Conservation (phyloP, 2,797 vertebrate genomes). For the Denticeps clupeoides region DNA sequence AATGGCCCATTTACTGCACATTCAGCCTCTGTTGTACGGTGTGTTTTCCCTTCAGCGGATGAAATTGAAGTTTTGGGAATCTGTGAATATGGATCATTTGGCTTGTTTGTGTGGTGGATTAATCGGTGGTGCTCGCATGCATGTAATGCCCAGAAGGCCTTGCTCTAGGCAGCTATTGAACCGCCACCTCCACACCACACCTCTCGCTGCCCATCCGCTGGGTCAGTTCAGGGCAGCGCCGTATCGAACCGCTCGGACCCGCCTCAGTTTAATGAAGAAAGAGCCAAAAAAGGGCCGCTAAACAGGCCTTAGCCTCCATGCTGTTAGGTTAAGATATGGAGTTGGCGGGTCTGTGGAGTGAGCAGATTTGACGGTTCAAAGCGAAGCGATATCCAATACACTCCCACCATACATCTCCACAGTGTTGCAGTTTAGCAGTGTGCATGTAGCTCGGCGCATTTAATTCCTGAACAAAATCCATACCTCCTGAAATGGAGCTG, state of each 20-base stretch:
- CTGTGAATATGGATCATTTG: too few relatives aligned
- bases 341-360: not conserved
- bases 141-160: too few relatives aligned
- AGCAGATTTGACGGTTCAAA: not conserved
- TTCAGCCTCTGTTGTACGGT: too few relatives aligned
- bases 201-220: too few relatives aligned
- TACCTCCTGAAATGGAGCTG: not conserved
- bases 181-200: too few relatives aligned
- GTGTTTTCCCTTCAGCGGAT: too few relatives aligned
- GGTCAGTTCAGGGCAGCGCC: not conserved
- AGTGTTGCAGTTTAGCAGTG: not conserved
- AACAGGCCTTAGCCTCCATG: not conserved
- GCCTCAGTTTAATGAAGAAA: not conserved
- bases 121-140: too few relatives aligned
- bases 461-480: not conserved
- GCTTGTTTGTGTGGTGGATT: too few relatives aligned
- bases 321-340: not conserved
- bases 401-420: not conserved
- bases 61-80: too few relatives aligned
- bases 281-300: not conserved
- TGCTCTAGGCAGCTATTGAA: too few relatives aligned
- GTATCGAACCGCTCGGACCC: not conserved
- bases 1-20: too few relatives aligned
- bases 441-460: not conserved
- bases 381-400: slow-evolving; percentile 1